Evolutionary conservation across 2,888 invertebrate genomes (phyloP).

Genomic region (Nipponacmea schrenckii): DNA sequence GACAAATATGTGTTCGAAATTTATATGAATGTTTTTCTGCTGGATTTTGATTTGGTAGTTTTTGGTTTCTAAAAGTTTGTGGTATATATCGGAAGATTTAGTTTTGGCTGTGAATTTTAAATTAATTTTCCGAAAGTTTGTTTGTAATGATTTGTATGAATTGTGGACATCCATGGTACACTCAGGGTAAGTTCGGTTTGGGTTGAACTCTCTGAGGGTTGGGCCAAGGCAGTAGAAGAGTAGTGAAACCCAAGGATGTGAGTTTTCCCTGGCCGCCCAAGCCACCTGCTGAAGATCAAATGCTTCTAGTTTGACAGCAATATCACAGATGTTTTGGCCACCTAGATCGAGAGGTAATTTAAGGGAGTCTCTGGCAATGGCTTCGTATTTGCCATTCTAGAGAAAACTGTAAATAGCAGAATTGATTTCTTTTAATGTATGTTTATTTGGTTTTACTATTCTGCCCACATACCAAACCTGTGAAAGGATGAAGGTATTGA

Average conservation of each 20-base stretch:
- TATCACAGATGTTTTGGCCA: not conserved
- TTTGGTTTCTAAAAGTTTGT: not conserved
- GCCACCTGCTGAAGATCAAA: no score
- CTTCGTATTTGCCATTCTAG: no score
- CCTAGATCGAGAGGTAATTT: not conserved
- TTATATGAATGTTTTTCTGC: no score
- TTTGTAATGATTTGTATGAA: not conserved
- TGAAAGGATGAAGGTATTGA: not conserved
- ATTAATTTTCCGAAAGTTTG: not conserved
- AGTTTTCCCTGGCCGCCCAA: no score
- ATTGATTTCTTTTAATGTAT: no score
- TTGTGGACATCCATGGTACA: no score
- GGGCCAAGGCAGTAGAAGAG: not conserved
- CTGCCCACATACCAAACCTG: no score
- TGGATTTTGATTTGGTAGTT: no score
- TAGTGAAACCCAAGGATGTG: not conserved
- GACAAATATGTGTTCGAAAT: no score
- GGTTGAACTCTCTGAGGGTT: not conserved
- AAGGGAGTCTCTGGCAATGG: not conserved
- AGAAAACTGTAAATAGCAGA: no score
- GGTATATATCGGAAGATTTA: not conserved
- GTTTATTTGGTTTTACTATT: no score
- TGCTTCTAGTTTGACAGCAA: not conserved
- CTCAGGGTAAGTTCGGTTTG: no score
- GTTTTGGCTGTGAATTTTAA: not conserved